A percentile compares a stretch with the other conserved stretches of the same genome.
phyloP scores from a whole-genome alignment of 2,113 vertebrate species.

The Coryphaenoides rupestris region DNA sequence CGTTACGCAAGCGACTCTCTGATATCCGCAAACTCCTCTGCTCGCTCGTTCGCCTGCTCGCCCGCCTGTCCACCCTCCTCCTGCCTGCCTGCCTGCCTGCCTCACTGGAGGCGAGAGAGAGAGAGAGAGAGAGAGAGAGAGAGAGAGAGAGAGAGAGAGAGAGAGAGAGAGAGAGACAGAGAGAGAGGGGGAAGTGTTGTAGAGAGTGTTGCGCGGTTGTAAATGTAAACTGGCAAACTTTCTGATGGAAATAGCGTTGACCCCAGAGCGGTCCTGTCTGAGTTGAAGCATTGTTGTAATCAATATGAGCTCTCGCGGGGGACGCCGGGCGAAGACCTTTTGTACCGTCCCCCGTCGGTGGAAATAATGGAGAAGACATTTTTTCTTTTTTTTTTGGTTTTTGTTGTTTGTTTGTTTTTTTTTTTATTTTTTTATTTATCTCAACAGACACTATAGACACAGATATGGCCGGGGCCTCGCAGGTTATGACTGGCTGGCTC shows the following conservation, averaged over 20 bases:
- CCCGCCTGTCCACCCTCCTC: background rate
- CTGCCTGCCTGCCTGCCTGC: slow-evolving; percentile 38
- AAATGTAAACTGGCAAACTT: slow-evolving; percentile 80
- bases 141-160: background rate
- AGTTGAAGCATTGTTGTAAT: slow-evolving; percentile 79
- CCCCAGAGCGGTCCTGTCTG: slow-evolving; percentile 72
- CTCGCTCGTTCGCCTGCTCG: slow-evolving; percentile 38
- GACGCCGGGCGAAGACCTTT: slow-evolving; percentile 73
- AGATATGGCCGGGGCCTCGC: slow-evolving; percentile 69
- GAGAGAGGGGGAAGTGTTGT: no score
- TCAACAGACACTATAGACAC: slow-evolving; percentile 73
- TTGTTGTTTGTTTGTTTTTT: slow-evolving; percentile 35
- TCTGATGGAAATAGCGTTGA: slow-evolving; percentile 77
- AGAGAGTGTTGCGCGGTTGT: slow-evolving; percentile 50
- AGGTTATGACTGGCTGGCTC: slow-evolving; percentile 69
- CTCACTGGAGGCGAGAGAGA: slow-evolving; percentile 63
- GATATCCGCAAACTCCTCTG: slow-evolving; percentile 62
- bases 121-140: slow-evolving; percentile 21
- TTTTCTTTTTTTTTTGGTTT: slow-evolving; percentile 7
- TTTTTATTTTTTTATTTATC: slow-evolving; percentile 50
- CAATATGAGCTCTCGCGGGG: slow-evolving; percentile 74
- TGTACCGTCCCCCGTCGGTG: slow-evolving; percentile 66
- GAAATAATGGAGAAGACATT: slow-evolving; percentile 74
- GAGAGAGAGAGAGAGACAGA: slow-evolving; percentile 20
- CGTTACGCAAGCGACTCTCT: slow-evolving; percentile 72